A percentile compares a stretch with the other conserved stretches of the same genome.
Conservation (phyloP, 2,888 invertebrate genomes). For the Taenaris catops region DNA sequence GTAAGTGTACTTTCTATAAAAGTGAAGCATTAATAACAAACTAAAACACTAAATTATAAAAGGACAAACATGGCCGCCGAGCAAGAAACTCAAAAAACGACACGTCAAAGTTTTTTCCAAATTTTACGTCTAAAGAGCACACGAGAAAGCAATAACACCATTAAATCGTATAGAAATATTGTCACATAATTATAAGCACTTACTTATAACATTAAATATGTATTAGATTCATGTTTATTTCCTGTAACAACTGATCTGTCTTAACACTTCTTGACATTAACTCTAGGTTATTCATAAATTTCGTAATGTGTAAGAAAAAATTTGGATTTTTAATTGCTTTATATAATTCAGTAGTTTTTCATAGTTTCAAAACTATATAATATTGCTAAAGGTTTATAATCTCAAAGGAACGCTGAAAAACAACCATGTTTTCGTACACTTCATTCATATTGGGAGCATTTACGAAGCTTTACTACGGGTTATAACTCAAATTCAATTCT, state of each 20-base stretch:
- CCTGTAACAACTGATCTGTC: constrained; percentile 51
- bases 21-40: constrained; percentile 14
- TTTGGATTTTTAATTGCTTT: constrained; percentile 33
- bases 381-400: constrained; percentile 47
- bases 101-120: constrained; percentile 64
- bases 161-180: constrained; percentile 17
- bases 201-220: constrained; percentile 61
- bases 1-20: constrained; percentile 6
- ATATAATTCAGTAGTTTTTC: constrained; percentile 28
- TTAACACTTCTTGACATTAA: constrained; percentile 58
- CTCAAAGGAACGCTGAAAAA: constrained; percentile 72
- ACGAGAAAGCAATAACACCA: constrained; percentile 11
- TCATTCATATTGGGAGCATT: constrained; percentile 41
- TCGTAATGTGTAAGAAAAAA: constrained; percentile 38
- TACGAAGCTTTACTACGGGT: constrained; percentile 20
- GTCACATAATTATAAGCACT: constrained; percentile 36
- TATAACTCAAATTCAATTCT: too few species aligned
- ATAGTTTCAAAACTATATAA: constrained; percentile 35
- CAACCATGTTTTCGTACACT: constrained; percentile 72
- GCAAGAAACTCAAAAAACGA: constrained; percentile 62
- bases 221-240: constrained; percentile 59
- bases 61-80: constrained; percentile 78
- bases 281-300: constrained; percentile 55
- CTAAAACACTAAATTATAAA: constrained; percentile 44
- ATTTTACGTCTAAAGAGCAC: constrained; percentile 31